A percentile compares a stretch with the other conserved stretches of the same genome.
Evolutionary conservation across 2,797 vertebrate species (phyloP).

Genomic region (Spondyliosoma cantharus): DNA sequence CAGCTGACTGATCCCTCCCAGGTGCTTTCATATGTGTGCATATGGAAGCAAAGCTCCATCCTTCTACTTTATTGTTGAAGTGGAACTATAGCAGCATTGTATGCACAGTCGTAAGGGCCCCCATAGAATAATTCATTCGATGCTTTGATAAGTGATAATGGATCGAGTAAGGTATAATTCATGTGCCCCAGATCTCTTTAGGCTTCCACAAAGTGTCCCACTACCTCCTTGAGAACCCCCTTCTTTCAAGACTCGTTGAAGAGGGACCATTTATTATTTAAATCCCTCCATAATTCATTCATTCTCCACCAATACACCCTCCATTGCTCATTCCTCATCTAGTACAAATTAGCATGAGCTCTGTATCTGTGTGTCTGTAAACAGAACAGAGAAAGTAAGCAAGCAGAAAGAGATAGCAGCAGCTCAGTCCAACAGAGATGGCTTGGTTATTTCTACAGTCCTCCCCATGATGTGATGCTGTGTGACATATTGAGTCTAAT

Average conservation of each 20-base stretch:
- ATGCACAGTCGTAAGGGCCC: conserved; percentile 11
- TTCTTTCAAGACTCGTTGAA: conserved; percentile 59
- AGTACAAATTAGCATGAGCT: conserved; percentile 69
- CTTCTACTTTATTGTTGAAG: conserved; percentile 51
- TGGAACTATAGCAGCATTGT: conserved; percentile 34
- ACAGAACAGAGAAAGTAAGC: conserved; percentile 47
- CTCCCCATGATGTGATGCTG: conserved; percentile 89
- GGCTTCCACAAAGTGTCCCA: conserved; percentile 68
- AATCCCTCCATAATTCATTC: conserved; percentile 79
- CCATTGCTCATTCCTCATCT: conserved; percentile 42
- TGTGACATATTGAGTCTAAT: conserved; percentile 93
- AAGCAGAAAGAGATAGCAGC: conserved; percentile 41
- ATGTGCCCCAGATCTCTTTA: conserved; percentile 65
- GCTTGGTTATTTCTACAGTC: conserved; percentile 66
- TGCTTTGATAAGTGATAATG: conserved; percentile 78
- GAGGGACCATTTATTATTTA: conserved; percentile 80
- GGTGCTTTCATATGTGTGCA: conserved; percentile 48
- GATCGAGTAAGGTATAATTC: conserved; percentile 72
- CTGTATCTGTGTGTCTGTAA: conserved; percentile 55
- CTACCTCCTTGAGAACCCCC: conserved; percentile 49
- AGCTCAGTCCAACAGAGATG: conserved; percentile 59
- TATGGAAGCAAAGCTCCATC: conserved; percentile 26
- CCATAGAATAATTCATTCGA: conserved; percentile 70
- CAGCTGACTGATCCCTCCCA: conserved; percentile 47
- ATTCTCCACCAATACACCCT: conserved; percentile 63